phyloP scores from a whole-genome alignment of 2,888 invertebrate species.

The Plemyria rubiginata region DNA sequence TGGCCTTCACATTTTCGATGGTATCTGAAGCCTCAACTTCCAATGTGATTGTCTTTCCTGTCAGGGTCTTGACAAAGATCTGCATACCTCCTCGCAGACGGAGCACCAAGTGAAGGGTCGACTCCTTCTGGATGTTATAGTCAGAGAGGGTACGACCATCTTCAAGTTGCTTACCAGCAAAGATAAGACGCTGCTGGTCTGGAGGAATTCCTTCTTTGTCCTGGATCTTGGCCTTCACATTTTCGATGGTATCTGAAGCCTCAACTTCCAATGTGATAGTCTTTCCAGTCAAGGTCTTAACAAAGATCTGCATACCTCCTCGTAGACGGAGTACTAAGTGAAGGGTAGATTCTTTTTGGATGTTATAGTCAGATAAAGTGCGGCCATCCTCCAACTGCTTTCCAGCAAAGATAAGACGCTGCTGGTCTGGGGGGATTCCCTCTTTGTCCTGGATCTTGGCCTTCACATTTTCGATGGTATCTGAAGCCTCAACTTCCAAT shows the following conservation, averaged over 20 bases:
- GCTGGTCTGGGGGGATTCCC: conserved; percentile 73
- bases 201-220: conserved; percentile 70
- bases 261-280: conserved; percentile 68
- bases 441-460: conserved; percentile 74
- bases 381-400: conserved; percentile 73
- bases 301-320: conserved; percentile 71
- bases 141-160: conserved; percentile 67
- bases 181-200: conserved; percentile 66
- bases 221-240: conserved; percentile 70
- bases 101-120: conserved; percentile 61
- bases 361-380: conserved; percentile 70
- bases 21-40: conserved; percentile 71
- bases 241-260: conserved; percentile 65
- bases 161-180: conserved; percentile 67
- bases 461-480: conserved; percentile 72
- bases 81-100: conserved; percentile 71
- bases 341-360: conserved; percentile 71
- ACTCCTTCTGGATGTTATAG: conserved; percentile 70
- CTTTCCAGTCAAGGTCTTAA: conserved; percentile 65
- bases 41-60: conserved; percentile 65
- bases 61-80: conserved; percentile 66
- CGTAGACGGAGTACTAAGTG: conserved; percentile 69
- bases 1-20: conserved; percentile 73
- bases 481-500: conserved; percentile 66
- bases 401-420: conserved; percentile 70